phyloP scores from a whole-genome alignment of 2,888 invertebrate species.

The Drosophila nigritarsus region DNA sequence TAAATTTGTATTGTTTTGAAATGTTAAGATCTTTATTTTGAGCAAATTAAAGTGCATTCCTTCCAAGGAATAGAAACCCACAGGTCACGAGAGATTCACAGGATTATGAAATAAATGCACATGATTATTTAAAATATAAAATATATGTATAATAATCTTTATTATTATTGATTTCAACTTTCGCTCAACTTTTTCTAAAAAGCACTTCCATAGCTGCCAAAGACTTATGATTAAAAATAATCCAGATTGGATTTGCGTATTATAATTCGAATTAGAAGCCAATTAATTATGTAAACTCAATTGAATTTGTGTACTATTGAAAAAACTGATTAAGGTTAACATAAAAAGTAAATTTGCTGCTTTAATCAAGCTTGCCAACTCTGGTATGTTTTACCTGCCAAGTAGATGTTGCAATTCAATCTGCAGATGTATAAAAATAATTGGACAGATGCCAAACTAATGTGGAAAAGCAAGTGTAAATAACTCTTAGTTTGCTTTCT shows the following conservation, averaged over 20 bases:
- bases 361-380: not conserved
- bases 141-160: not conserved
- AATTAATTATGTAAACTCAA: not conserved
- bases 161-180: not conserved
- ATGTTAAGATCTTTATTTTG: not conserved
- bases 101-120: not conserved
- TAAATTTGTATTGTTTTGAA: not conserved
- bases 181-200: not conserved
- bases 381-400: not conserved
- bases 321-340: not conserved
- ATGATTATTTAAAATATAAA: not conserved
- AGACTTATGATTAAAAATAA: not conserved
- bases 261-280: not conserved
- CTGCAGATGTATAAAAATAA: not conserved
- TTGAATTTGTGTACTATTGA: not conserved
- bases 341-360: not conserved
- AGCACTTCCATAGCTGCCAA: not conserved
- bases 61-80: not conserved
- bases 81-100: not conserved
- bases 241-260: not conserved
- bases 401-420: not conserved
- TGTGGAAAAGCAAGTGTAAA: not conserved
- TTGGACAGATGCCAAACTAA: not conserved
- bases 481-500: not conserved
- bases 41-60: not conserved